phyloP scores from a whole-genome alignment of 2,888 invertebrate species.

The Tenthredo livida region DNA sequence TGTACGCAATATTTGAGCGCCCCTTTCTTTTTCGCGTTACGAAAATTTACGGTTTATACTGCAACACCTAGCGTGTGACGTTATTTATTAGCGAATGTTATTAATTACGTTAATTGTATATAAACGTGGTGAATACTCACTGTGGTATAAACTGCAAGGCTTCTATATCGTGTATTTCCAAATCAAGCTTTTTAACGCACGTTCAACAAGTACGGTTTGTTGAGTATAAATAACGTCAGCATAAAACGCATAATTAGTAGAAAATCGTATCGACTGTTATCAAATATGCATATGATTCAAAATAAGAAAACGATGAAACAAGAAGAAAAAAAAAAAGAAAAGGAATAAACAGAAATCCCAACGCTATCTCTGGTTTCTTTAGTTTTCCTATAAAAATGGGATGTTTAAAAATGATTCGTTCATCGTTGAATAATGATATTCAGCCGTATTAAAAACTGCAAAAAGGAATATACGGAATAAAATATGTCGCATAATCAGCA shows the following conservation, averaged over 20 bases:
- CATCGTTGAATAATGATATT: not conserved
- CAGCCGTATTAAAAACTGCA: not conserved
- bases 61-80: not conserved
- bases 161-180: not conserved
- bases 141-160: not conserved
- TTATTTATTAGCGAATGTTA: not conserved
- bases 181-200: conserved; percentile 3
- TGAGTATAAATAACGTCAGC: not conserved
- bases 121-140: conserved; percentile 31
- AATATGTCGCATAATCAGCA: not conserved
- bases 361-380: not conserved
- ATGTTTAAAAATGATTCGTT: not conserved
- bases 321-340: not conserved
- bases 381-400: not conserved
- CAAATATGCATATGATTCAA: not conserved
- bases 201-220: not conserved
- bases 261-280: conserved; percentile 21
- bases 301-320: conserved; percentile 19
- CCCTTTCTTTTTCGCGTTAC: not conserved
- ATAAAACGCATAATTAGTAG: not conserved
- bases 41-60: not conserved
- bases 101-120: not conserved
- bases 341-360: conserved; percentile 4
- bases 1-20: not conserved
- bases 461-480: not conserved